Conservation (phyloP, 1,140 invertebrate genomes). For the Anoplophora glabripennis region DNA sequence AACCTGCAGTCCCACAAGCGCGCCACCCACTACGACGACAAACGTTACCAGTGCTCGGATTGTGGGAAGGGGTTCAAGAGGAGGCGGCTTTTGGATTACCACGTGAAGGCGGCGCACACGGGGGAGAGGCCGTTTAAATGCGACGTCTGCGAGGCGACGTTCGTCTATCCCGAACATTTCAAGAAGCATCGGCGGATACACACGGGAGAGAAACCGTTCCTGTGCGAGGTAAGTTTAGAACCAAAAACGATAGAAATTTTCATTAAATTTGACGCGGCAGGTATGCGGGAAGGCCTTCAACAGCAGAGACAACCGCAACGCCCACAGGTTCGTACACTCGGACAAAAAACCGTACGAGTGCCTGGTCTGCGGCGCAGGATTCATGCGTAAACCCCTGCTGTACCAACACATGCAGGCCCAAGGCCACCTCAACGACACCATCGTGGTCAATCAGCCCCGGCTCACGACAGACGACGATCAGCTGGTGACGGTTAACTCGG, state of each 20-base stretch:
- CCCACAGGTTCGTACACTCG: slow-evolving; percentile 79
- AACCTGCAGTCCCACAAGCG: slow-evolving; percentile 78
- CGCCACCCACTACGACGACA: slow-evolving; percentile 75
- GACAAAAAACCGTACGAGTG: slow-evolving; percentile 86
- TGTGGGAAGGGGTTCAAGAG: slow-evolving; percentile 70
- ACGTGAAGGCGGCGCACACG: slow-evolving; percentile 77
- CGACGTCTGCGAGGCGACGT: slow-evolving; percentile 68
- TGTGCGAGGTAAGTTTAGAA: slow-evolving; percentile 59
- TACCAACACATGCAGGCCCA: slow-evolving; percentile 69
- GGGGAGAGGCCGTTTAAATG: slow-evolving; percentile 77
- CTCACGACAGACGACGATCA: slow-evolving; percentile 60
- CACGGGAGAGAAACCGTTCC: slow-evolving; percentile 71
- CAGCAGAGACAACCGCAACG: slow-evolving; percentile 79
- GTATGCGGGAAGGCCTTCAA: slow-evolving; percentile 84
- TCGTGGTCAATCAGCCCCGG: slow-evolving; percentile 75
- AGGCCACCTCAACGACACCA: slow-evolving; percentile 69
- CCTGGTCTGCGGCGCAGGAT: slow-evolving; percentile 73
- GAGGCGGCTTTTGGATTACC: slow-evolving; percentile 70
- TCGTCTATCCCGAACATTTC: slow-evolving; percentile 81
- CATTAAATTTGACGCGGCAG: slow-evolving; percentile 47
- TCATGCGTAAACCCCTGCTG: slow-evolving; percentile 78
- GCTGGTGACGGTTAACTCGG: slow-evolving; percentile 49
- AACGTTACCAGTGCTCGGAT: slow-evolving; percentile 63
- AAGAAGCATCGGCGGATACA: slow-evolving; percentile 80
- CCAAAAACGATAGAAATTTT: too few species aligned